Conservation (phyloP, 1,140 invertebrate species). For the Homarus americanus region DNA sequence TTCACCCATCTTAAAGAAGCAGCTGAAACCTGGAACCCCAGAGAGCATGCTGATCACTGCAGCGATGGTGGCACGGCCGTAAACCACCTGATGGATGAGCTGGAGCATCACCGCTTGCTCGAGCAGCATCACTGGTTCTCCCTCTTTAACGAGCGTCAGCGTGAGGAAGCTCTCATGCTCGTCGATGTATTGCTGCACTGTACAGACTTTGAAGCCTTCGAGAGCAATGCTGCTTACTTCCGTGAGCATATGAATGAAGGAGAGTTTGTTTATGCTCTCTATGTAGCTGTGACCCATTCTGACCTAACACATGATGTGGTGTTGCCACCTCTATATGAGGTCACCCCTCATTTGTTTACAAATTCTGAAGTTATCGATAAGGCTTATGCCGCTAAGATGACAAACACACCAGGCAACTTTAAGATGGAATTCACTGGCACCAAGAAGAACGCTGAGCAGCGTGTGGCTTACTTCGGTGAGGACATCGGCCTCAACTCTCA, state of each 20-base stretch:
- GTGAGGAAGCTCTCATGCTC: slow-evolving; percentile 72
- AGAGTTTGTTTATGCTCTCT: slow-evolving; percentile 75
- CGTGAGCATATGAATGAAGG: slow-evolving; percentile 76
- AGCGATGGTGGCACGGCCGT: slow-evolving; percentile 55
- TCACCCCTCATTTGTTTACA: slow-evolving; percentile 76
- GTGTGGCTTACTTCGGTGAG: slow-evolving; percentile 76
- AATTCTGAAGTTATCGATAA: slow-evolving; percentile 77
- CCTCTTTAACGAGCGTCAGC: slow-evolving; percentile 69
- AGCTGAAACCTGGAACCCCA: slow-evolving; percentile 38
- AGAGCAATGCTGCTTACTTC: slow-evolving; percentile 64
- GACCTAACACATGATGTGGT: slow-evolving; percentile 69
- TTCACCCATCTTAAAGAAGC: slow-evolving; percentile 39
- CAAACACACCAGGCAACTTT: slow-evolving; percentile 75
- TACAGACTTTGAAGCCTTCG: slow-evolving; percentile 52
- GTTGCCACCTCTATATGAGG: slow-evolving; percentile 80
- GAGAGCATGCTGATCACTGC: slow-evolving; percentile 25
- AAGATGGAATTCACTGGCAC: slow-evolving; percentile 69
- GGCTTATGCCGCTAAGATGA: slow-evolving; percentile 78
- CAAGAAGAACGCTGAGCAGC: slow-evolving; percentile 75
- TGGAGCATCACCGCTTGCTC: slow-evolving; percentile 41
- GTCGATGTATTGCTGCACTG: slow-evolving; percentile 62
- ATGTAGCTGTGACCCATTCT: slow-evolving; percentile 73
- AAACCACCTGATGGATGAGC: slow-evolving; percentile 41
- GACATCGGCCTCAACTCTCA: slow-evolving; percentile 76
- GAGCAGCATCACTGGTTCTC: slow-evolving; percentile 67